Percentiles rank a stretch among this genome's conserved stretches.
Conservation (phyloP, 2,888 invertebrate species). For the Leistus spinibarbis region DNA sequence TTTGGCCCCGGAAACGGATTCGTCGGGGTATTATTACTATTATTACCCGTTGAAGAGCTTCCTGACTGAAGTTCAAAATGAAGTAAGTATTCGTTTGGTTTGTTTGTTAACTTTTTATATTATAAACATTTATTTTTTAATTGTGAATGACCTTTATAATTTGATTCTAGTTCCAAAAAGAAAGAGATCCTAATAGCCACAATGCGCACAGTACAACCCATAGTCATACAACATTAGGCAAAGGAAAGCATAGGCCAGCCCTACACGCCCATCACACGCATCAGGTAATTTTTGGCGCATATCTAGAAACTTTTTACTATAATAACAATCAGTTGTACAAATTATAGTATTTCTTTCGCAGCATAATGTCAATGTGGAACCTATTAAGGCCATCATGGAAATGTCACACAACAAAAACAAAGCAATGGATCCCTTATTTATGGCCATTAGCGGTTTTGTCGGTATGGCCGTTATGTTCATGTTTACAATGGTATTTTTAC, state of each 20-base stretch:
- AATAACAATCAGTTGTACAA: not conserved
- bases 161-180: slow-evolving; percentile 29
- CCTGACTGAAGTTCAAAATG: slow-evolving; percentile 51
- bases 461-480: slow-evolving; percentile 63
- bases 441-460: slow-evolving; percentile 64
- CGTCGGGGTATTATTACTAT: slow-evolving; percentile 59
- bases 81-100: slow-evolving; percentile 11
- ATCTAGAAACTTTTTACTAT: not conserved
- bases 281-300: not conserved
- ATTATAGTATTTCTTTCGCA: slow-evolving; percentile 37
- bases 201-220: not conserved
- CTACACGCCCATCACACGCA: slow-evolving; percentile 3
- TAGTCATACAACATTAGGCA: not conserved
- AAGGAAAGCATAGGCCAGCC: not conserved
- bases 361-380: slow-evolving; percentile 54
- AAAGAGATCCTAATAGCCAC: slow-evolving; percentile 1
- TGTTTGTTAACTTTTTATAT: no score
- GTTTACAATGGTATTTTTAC: slow-evolving; percentile 59
- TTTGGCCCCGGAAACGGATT: not conserved
- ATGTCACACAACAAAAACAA: slow-evolving; percentile 46
- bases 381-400: slow-evolving; percentile 46
- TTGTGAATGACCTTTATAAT: no score
- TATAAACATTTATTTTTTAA: no score
- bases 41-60: slow-evolving; percentile 62
- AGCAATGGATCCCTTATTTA: slow-evolving; percentile 60